Conservation (phyloP, 2,113 vertebrate genomes). For the Actenoides lindsayi region DNA sequence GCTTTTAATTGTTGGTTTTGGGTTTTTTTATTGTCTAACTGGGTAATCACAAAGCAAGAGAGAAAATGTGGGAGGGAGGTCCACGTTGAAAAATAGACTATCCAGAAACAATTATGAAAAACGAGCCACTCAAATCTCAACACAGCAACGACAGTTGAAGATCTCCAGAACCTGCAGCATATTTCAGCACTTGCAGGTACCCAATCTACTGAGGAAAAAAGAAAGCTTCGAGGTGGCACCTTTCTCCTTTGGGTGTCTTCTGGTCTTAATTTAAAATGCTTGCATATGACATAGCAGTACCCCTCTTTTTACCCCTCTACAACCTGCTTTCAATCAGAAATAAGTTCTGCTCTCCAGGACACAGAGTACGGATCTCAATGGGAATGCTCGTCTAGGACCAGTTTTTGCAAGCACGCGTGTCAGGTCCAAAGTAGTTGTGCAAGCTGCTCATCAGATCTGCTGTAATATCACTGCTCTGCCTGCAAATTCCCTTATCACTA, state of each 20-base stretch:
- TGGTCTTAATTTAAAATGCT: background rate
- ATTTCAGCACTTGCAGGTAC: background rate
- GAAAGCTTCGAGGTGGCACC: background rate
- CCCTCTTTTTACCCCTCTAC: background rate
- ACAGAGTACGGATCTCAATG: background rate
- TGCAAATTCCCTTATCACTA: background rate
- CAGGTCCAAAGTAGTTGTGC: background rate
- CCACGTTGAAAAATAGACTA: background rate
- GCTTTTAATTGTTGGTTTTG: background rate
- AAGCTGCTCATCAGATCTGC: background rate
- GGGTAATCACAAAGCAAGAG: background rate
- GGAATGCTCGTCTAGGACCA: background rate
- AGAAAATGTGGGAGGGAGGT: background rate
- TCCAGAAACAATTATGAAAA: background rate
- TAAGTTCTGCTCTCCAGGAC: background rate
- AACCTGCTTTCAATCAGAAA: background rate
- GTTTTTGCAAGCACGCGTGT: background rate
- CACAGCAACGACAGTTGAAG: background rate
- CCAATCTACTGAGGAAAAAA: background rate
- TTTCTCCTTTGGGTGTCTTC: background rate
- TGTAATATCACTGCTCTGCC: background rate
- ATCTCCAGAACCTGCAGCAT: background rate
- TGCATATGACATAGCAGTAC: background rate
- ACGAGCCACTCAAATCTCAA: background rate
- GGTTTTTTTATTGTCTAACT: background rate